Conservation (phyloP, 2,113 vertebrate species). For the Calidris pugnax region DNA sequence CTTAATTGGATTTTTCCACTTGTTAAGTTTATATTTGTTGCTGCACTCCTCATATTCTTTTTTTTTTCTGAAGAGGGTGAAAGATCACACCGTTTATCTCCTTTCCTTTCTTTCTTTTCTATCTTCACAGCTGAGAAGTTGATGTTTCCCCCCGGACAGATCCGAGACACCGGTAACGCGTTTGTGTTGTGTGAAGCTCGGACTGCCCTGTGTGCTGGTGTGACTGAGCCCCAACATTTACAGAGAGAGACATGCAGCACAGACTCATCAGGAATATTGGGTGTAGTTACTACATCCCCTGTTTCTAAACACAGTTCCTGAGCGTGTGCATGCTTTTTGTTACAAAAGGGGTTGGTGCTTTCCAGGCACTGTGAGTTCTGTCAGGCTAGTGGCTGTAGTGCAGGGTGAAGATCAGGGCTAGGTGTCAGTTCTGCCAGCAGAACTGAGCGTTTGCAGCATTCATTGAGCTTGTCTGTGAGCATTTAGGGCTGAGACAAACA, state of each 20-base stretch:
- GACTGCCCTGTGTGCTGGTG: neutral
- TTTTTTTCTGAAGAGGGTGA: neutral
- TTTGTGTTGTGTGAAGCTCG: neutral
- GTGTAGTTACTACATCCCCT: rapidly evolving
- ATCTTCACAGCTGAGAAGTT: neutral
- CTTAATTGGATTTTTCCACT: neutral
- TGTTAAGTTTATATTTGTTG: neutral
- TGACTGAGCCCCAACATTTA: neutral
- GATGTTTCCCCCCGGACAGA: neutral
- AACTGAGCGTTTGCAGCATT: neutral
- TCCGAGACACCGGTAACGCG: rapidly evolving
- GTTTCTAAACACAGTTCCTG: neutral
- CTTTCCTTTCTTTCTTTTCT: neutral
- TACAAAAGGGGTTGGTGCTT: neutral
- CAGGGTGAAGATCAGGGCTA: neutral
- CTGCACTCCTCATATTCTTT: neutral
- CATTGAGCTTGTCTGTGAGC: neutral
- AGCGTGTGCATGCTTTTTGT: neutral
- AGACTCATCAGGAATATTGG: neutral
- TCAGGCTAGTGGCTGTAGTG: neutral
- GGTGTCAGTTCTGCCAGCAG: neutral
- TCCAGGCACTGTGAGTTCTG: neutral
- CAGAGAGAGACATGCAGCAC: rapidly evolving
- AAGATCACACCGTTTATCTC: neutral
- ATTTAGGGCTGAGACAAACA: neutral